phyloP scores from a whole-genome alignment of 2,113 vertebrate species.

The Beaufortia kweichowensis region DNA sequence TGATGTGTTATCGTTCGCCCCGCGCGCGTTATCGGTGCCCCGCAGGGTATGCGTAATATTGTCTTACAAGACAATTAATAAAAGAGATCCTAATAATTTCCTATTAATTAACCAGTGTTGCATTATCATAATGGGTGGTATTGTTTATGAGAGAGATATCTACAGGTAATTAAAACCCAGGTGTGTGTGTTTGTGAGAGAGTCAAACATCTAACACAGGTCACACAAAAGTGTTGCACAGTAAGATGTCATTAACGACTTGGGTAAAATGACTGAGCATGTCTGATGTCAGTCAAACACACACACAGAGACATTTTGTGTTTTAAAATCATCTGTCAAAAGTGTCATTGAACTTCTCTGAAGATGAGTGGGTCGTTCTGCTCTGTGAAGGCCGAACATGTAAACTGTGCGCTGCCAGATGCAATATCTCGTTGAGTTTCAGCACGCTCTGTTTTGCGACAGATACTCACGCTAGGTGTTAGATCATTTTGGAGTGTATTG shows the following conservation, averaged over 20 bases:
- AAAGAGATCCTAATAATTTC: slow-evolving; percentile 15
- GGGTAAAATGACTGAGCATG: too few species aligned
- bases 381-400: neutral
- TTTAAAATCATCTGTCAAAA: neutral
- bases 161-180: slow-evolving; percentile 31
- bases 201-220: too few species aligned
- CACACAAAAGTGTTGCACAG: too few species aligned
- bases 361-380: neutral
- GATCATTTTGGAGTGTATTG: too few species aligned
- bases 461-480: too few species aligned
- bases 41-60: slow-evolving; percentile 21
- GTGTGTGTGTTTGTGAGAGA: neutral
- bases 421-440: neutral
- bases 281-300: too few species aligned
- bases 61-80: slow-evolving; percentile 22
- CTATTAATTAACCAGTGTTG: slow-evolving; percentile 29
- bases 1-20: slow-evolving; percentile 35
- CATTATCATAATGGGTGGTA: slow-evolving; percentile 7
- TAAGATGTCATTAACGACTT: too few species aligned
- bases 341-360: neutral
- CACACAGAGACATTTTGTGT: neutral
- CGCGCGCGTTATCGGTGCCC: slow-evolving; percentile 36
- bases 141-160: slow-evolving; percentile 12
- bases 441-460: too few species aligned
- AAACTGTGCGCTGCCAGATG: slow-evolving; percentile 1